Percentiles rank a stretch among this genome's conserved stretches.
These are phyloP conservation scores for Leuctra nigra DNA, from an alignment of 2,888 invertebrate species.

Conservation along the genomic window DNA sequence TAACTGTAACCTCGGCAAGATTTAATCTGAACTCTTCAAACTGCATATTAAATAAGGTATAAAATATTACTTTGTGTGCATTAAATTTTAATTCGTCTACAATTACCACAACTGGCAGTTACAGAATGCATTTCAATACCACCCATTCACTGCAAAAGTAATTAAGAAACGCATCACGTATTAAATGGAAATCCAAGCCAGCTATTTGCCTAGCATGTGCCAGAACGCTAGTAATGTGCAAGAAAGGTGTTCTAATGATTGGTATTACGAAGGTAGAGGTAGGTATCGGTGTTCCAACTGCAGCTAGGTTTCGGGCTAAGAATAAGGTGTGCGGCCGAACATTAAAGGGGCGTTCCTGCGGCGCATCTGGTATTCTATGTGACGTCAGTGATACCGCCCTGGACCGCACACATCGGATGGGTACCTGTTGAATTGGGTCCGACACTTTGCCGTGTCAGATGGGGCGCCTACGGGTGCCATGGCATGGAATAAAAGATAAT, in stretches of 20 bases:
- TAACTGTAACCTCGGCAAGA: too few relatives aligned
- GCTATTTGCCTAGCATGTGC: too few relatives aligned
- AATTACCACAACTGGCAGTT: too few relatives aligned
- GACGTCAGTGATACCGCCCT: neutral
- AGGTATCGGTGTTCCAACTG: slow-evolving; percentile 5
- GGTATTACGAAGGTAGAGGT: too few relatives aligned
- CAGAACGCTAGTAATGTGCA: too few relatives aligned
- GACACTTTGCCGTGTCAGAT: slow-evolving; percentile 12
- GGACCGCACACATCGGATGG: slow-evolving; percentile 23
- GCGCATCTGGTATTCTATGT: slow-evolving; percentile 8
- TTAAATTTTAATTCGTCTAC: too few relatives aligned
- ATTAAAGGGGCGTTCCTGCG: slow-evolving; percentile 41
- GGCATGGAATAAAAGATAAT: slow-evolving; percentile 8
- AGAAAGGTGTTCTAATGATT: too few relatives aligned
- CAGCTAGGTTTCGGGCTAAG: too few relatives aligned
- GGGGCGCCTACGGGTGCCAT: slow-evolving; percentile 1
- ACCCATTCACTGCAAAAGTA: neutral
- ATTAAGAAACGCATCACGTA: slow-evolving; percentile 16
- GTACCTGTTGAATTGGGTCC: neutral
- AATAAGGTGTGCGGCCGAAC: slow-evolving; percentile 41
- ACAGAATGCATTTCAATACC: too few relatives aligned
- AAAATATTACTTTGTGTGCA: too few relatives aligned
- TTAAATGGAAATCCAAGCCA: slow-evolving; percentile 19
- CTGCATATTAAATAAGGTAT: too few relatives aligned
- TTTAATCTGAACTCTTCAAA: too few relatives aligned